Conservation (phyloP, 2,888 invertebrate genomes). For the Daptonema setosum region DNA sequence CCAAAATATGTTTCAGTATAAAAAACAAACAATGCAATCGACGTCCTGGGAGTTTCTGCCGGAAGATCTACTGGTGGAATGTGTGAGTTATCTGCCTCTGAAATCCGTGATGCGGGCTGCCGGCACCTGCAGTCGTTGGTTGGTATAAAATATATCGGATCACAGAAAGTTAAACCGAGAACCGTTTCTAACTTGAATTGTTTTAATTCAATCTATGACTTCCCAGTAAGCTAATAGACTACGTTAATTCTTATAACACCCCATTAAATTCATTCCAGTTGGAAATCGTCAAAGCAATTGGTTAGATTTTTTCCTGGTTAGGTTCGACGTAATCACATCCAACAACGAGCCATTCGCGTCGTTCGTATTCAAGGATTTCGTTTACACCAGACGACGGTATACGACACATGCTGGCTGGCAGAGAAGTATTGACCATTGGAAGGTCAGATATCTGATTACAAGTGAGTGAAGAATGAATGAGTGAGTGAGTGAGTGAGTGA, state of each 20-base stretch:
- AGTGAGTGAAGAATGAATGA: no score
- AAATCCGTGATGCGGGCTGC: background rate
- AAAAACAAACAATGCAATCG: background rate
- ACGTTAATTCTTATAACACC: background rate
- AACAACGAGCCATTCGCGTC: background rate
- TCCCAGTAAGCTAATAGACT: background rate
- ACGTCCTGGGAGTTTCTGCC: background rate
- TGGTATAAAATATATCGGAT: no score
- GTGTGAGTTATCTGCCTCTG: background rate
- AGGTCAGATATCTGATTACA: no score
- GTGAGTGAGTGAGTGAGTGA: no score
- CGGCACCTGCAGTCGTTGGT: background rate
- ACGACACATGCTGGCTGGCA: background rate
- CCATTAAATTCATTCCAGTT: background rate
- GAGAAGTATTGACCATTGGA: background rate
- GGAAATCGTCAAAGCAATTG: background rate
- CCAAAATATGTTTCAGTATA: no score
- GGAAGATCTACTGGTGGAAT: background rate
- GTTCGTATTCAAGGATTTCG: background rate
- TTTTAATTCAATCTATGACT: no score
- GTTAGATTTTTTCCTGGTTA: background rate
- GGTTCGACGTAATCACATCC: background rate
- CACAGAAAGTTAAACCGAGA: no score
- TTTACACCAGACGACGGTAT: background rate
- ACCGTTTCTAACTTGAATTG: no score